phyloP scores from a whole-genome alignment of 2,797 vertebrate species.

The Premnoplex brunnescens region DNA sequence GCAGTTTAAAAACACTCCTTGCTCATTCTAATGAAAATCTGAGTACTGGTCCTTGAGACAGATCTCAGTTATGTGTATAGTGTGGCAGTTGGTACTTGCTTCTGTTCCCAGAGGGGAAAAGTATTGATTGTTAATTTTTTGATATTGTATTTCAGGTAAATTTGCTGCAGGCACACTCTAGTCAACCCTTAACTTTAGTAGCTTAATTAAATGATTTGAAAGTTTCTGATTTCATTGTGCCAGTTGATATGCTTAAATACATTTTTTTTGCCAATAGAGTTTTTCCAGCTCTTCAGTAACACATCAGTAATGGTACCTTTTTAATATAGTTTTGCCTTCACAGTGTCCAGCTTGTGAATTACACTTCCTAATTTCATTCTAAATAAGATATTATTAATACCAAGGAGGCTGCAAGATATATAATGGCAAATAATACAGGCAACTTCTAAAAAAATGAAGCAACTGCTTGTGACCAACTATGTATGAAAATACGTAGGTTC shows the following conservation, averaged over 20 bases:
- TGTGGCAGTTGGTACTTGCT: background rate
- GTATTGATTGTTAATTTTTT: conserved; percentile 45
- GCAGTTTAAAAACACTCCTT: background rate
- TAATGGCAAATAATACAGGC: background rate
- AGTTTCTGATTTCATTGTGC: conserved; percentile 51
- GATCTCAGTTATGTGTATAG: background rate
- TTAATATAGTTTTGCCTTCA: background rate
- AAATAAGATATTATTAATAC: background rate
- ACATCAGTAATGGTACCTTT: background rate
- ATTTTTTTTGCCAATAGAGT: background rate
- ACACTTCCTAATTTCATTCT: background rate
- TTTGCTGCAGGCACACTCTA: background rate
- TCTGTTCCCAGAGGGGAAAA: background rate
- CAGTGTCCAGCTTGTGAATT: background rate
- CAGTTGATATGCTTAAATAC: background rate
- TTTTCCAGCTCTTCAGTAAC: background rate
- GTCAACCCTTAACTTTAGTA: conserved; percentile 10
- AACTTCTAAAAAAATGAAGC: background rate
- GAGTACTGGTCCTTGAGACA: background rate
- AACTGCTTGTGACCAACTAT: background rate
- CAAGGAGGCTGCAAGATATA: background rate
- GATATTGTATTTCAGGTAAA: background rate
- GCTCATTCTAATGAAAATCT: background rate
- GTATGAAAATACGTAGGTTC: background rate
- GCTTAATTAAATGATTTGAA: conserved; percentile 51